Conservation (phyloP, 2,113 vertebrate genomes). For the Syrrhaptes paradoxus region DNA sequence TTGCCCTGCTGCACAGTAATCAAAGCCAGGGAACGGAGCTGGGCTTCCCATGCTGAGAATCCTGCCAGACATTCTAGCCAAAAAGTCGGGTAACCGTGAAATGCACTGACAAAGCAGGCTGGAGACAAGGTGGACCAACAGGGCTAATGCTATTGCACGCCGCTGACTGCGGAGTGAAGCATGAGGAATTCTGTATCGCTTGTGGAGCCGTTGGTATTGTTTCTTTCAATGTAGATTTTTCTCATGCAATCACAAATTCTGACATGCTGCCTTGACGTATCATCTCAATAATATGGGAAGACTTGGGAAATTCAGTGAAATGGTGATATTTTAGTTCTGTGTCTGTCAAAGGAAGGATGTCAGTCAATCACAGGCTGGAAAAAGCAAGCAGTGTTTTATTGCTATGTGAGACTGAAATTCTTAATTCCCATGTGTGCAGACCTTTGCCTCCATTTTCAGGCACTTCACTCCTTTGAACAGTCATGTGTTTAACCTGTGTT, state of each 20-base stretch:
- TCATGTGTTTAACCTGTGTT: background rate
- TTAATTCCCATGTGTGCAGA: background rate
- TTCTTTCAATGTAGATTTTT: background rate
- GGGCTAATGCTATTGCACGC: background rate
- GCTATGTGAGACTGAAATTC: background rate
- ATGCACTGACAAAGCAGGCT: background rate
- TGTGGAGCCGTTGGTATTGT: background rate
- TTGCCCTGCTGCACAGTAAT: background rate
- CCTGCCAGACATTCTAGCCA: background rate
- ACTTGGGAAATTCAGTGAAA: background rate
- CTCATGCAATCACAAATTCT: background rate
- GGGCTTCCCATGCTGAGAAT: background rate
- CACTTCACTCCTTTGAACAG: background rate
- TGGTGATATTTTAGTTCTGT: background rate
- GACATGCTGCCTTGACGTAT: background rate
- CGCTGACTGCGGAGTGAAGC: background rate
- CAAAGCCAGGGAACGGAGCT: background rate
- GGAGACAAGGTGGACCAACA: background rate
- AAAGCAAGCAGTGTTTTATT: background rate
- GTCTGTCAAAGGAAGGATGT: background rate
- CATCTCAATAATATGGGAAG: background rate
- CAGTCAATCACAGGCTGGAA: background rate
- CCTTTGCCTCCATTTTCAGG: background rate
- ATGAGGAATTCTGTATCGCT: background rate
- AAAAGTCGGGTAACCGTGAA: background rate